Conservation (phyloP, 2,888 invertebrate species). For the Endomychus coccineus region DNA sequence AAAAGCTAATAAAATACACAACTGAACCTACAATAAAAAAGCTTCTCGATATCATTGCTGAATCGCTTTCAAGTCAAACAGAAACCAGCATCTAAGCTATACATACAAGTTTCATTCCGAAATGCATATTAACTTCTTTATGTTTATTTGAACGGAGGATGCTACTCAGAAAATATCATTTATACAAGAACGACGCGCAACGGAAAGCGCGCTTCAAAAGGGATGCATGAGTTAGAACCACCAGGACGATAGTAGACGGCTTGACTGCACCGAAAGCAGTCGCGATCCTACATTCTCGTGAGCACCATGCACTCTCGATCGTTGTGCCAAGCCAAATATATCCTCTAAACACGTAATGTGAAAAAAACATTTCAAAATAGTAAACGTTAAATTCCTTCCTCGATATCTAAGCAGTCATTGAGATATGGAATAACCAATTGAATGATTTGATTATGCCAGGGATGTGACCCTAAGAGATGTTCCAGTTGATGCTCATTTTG, state of each 20-base stretch:
- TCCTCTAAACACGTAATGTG: too few relatives aligned
- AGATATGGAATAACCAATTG: too few relatives aligned
- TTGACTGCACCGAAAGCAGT: background rate
- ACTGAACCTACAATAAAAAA: too few relatives aligned
- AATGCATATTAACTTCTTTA: slow-evolving; percentile 17
- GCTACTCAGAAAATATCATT: background rate
- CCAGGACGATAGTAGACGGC: too few relatives aligned
- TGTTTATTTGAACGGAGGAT: slow-evolving; percentile 14
- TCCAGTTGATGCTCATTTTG: slow-evolving; percentile 35
- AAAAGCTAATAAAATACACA: too few relatives aligned
- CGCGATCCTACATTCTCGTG: background rate
- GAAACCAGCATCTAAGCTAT: too few relatives aligned
- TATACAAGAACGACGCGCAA: background rate
- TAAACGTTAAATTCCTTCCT: too few relatives aligned
- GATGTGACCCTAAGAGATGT: slow-evolving; percentile 32
- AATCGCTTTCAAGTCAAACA: too few relatives aligned
- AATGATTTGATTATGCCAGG: too few relatives aligned
- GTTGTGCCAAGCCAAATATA: background rate
- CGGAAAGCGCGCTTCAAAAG: background rate
- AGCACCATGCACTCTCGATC: background rate
- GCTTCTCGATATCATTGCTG: too few relatives aligned
- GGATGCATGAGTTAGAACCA: too few relatives aligned
- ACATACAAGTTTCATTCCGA: slow-evolving; percentile 12
- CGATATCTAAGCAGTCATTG: background rate
- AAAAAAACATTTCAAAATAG: too few relatives aligned